Evolutionary conservation across 1,140 invertebrate genomes (phyloP), one percentile per base, ranked within the genome.

Genomic region (Dendroctonus valens): DNA sequence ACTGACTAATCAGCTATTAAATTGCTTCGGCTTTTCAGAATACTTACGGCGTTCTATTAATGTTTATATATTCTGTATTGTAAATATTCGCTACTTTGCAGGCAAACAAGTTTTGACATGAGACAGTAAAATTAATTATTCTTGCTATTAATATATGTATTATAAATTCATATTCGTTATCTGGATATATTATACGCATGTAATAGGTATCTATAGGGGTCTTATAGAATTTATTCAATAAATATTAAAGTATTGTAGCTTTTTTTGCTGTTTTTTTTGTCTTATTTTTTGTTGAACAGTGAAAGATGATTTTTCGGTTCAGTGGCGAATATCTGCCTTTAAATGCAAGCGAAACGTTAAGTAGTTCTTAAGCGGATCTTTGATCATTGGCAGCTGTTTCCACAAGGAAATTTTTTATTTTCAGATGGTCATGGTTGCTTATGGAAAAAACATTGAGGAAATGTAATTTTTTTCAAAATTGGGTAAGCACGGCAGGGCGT

Each of bases 101-200:
- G 39, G 41, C 39, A 41, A 55, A 53, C 11, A 54, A 26, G 26
- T 26, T 26, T 26, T 26, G 26, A 26, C 26, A 26, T 26, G 26
- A 26, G 26, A 26, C 1, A 26, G 26, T 26, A 26, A 26, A 26
- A 26, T 26, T 1, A 1, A 26, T 26, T 26, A 3, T 3, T 26
- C 26, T 26, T 26, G 26, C 41, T 38, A n/a, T 40, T 58, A 44
- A 41, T 41, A 12, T 44, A 15, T 58, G 40, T 44, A 58, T 41
- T 42, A 58, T 44, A 59, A 26, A 52, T 61, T 61, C 59, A 51
- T 51, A 41, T 61, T 61, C 48, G 26, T 26, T 26, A 63, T 63
- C 51, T 46, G 52, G 50, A 42, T 9, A 63, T 52, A 48, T 48
- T 63, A 55, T 63, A 63, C 11, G 41, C 61, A 55, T 42, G 61